These are phyloP conservation scores for Morinoia aosen DNA, from an alignment of 2,888 invertebrate species.

Conservation along the genomic window DNA sequence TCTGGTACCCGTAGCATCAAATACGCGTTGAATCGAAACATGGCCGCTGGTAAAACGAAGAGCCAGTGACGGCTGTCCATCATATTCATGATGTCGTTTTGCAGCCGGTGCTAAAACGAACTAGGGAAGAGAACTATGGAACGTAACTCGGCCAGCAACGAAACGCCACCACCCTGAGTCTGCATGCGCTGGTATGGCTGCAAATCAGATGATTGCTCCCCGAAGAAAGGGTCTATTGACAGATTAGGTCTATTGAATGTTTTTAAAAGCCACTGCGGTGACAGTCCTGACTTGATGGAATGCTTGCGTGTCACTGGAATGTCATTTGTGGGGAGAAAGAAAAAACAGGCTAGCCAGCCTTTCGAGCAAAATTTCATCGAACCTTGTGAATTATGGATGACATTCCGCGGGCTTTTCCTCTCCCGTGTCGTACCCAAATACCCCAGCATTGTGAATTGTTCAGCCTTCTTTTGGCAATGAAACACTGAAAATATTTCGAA, in stretches of 20 bases:
- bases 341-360: not conserved
- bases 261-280: not conserved
- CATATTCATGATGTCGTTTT: not conserved
- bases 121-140: not conserved
- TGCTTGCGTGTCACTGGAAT: constrained; percentile 8
- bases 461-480: not conserved
- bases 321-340: not conserved
- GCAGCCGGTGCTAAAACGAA: not conserved
- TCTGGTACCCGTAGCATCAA: not conserved
- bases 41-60: not conserved
- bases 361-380: not conserved
- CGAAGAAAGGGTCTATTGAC: not conserved
- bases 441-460: not conserved
- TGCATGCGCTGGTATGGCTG: not conserved
- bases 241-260: constrained; percentile 25
- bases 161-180: not conserved
- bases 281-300: constrained; percentile 26
- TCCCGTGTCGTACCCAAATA: not conserved
- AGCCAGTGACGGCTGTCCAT: not conserved
- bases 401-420: not conserved
- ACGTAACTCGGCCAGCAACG: not conserved
- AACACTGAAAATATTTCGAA: not conserved
- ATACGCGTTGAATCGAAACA: not conserved
- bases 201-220: not conserved
- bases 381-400: not conserved